Base-by-base conservation (phyloP, 2,888 invertebrate species). In the Meloe dianella region DNA sequence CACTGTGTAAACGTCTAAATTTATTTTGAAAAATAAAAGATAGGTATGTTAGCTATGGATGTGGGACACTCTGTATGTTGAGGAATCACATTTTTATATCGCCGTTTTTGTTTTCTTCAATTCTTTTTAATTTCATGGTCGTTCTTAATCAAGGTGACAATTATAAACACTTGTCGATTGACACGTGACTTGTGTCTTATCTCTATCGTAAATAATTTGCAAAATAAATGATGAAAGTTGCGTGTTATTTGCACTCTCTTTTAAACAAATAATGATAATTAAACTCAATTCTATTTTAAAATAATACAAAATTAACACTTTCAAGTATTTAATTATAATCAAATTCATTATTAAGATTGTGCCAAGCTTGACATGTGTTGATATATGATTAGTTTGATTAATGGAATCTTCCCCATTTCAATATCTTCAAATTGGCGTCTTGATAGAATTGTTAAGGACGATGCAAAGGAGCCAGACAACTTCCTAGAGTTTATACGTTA, bases 161-260 rank as follows among this genome's bases (percentile, higher is more conserved):
- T 47, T 47, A 9, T 47, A 20, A 47, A 47, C 8, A 7, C 10
- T 47, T 20, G 3, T 8, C 8, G 20, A 47, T 24, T 12, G 24
- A 54, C 54, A 54, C 54, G 54, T 54, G 54, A 54, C 54, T 54
- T 22, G 20, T 47, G 20, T 47, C 47, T 47, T 20, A 47, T 54
- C 10, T 47, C 4, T 2, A 20, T n/a, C 3, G 14, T 54, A 12
- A 54, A 54, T 54, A 54, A 47, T 20, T 54, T 54, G 54, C 54
- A 14, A 54, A n/a, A 54, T 54, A 14, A 54, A 54, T 54, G 14
- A 54, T 14, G 54, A 54, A 54, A 54, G 54, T 20, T 20, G 47
- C 9, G 3, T 20, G 27, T 10, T 47, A 47, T 47, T 10, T 47
- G 20, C 47, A 47, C 7, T 14, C 14, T 12, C 35, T 14, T 35